Evolutionary conservation across 2,797 vertebrate species (phyloP).

Genomic region (Sebastes flavidus): DNA sequence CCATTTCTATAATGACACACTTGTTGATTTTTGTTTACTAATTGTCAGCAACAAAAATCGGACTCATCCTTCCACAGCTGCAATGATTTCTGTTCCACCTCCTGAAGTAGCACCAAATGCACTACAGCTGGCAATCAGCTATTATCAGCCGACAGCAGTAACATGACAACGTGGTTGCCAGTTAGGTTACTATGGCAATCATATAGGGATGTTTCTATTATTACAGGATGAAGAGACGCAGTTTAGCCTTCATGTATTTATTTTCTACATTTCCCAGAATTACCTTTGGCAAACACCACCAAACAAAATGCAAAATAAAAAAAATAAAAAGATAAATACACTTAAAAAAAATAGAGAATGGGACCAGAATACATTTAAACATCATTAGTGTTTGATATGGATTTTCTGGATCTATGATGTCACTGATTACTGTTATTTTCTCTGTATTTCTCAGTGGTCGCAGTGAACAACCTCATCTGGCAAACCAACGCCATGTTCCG

Average conservation of each 20-base stretch:
- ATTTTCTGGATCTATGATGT: background rate
- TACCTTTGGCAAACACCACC: background rate
- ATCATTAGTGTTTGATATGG: background rate
- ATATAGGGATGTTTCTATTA: slow-evolving; percentile 5
- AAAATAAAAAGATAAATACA: background rate
- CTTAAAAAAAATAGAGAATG: background rate
- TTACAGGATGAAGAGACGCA: background rate
- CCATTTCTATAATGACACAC: background rate
- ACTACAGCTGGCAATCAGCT: slow-evolving; percentile 29
- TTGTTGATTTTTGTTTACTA: background rate
- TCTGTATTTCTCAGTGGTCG: slow-evolving; percentile 84
- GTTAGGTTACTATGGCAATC: slow-evolving; percentile 29
- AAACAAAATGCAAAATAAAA: too few relatives aligned
- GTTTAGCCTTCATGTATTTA: background rate
- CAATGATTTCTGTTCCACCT: background rate
- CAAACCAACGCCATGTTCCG: slow-evolving; percentile 97
- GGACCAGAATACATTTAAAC: background rate
- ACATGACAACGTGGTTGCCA: slow-evolving; percentile 3
- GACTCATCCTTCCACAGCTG: background rate
- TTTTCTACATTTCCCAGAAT: background rate
- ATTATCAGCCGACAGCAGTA: slow-evolving; percentile 6
- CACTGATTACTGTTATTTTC: background rate
- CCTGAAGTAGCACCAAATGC: slow-evolving; percentile 15
- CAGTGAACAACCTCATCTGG: slow-evolving; percentile 93
- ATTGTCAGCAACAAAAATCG: background rate